Evolutionary conservation across 2,113 vertebrate species (phyloP), one percentile per base, ranked within the genome.

Genomic region (Corythoichthys intestinalis): DNA sequence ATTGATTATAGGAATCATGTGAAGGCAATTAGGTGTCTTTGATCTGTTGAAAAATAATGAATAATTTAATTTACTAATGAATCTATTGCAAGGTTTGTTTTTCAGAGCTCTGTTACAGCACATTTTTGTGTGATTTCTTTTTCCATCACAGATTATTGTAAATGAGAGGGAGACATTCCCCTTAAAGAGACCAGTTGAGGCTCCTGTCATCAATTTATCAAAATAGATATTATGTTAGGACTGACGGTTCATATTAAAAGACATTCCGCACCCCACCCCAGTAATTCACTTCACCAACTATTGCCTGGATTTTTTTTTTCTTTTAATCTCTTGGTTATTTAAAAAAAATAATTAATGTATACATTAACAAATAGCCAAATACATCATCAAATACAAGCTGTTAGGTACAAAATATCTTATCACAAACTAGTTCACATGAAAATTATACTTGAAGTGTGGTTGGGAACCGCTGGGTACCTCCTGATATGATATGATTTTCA

Each of bases 181-280:
- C 63, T 59, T 76, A 70, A 77, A 77, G 74, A 77, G 71, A 73
- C 76, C 52, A 86, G 78, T 76, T 77, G 79, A 62, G 1, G 37
- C 47, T 78, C 52, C 70, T 59, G 72, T 77, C 79, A 72, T 77
- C 69, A 65, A 34, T 28, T 56, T 10, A 2, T 56, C 53, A 56
- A 59, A 57, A 38, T 17, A 15, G 6, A 59, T 6, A 3, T 59
- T 6, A 2, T 37, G 34, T 59, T 59, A 3, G 13, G 2, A 59
- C 14, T 37, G 10, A 35, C 56, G 12, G 11, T 52, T n/a, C 46
- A 10, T 8, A 7, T 10, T 2, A 11, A 47, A 47, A 47, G 11
- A 11, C 46, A 47, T 11, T 2, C 8, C 46, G 8, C 46, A 47
- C 46, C 46, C 46, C 46, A 47, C 46, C 6, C 46, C 46, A 4